Conservation (phyloP, 2,113 vertebrate species). For the Dromas ardeola region DNA sequence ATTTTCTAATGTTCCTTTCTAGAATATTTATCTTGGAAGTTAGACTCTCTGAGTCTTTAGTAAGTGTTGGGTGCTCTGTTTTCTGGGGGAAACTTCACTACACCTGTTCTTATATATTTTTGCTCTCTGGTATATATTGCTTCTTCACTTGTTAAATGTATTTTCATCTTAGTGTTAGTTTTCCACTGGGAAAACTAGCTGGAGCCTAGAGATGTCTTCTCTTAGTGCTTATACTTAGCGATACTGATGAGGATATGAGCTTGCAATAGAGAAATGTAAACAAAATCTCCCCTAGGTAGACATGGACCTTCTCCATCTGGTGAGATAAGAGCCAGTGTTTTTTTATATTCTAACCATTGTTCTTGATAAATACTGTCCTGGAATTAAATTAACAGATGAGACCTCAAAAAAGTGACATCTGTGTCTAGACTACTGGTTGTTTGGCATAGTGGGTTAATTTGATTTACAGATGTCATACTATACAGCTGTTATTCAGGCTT, state of each 20-base stretch:
- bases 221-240: background rate
- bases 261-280: background rate
- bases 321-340: background rate
- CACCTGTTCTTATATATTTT: background rate
- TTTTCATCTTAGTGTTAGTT: background rate
- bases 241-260: background rate
- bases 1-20: background rate
- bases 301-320: background rate
- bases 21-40: background rate
- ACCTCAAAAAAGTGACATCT: background rate
- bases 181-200: background rate
- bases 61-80: background rate
- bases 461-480: background rate
- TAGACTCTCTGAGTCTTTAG: background rate
- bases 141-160: background rate
- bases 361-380: background rate
- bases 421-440: background rate
- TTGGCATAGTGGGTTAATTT: background rate
- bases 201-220: background rate
- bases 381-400: conserved; percentile 15
- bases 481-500: background rate
- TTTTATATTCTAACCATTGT: background rate
- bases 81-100: background rate
- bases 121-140: background rate
- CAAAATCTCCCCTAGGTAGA: background rate